Evolutionary conservation across 2,113 vertebrate genomes (phyloP).

Genomic region (Ctenomys sociabilis): DNA sequence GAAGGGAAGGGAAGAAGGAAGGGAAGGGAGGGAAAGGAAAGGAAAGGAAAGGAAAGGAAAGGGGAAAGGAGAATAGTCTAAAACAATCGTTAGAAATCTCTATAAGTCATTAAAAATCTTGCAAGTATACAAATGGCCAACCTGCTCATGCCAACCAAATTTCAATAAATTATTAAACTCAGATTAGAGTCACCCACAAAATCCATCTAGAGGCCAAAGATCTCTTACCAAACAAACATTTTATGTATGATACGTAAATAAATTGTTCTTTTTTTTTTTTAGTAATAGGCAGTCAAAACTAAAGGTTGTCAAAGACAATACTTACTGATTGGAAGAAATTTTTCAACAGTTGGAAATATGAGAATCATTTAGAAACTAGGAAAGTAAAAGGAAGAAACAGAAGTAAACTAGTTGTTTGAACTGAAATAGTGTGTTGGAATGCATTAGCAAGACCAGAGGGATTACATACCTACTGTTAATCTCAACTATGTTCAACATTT

Average conservation of each 20-base stretch:
- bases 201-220: neutral
- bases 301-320: neutral
- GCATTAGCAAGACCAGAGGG: neutral
- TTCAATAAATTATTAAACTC: neutral
- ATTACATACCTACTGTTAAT: neutral
- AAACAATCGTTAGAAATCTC: neutral
- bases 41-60: no score
- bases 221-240: neutral
- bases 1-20: no score
- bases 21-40: no score
- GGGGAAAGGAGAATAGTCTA: neutral
- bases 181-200: neutral
- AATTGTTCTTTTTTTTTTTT: neutral
- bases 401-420: constrained; percentile 4
- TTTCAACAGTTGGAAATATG: neutral
- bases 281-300: neutral
- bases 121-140: neutral
- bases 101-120: neutral
- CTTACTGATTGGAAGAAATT: neutral
- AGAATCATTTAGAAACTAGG: neutral
- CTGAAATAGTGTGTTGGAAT: neutral
- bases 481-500: neutral
- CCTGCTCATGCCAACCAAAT: neutral
- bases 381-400: neutral
- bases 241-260: neutral